Evolutionary conservation across 2,888 invertebrate genomes (phyloP).

Genomic region (Pristionchus japonicus): DNA sequence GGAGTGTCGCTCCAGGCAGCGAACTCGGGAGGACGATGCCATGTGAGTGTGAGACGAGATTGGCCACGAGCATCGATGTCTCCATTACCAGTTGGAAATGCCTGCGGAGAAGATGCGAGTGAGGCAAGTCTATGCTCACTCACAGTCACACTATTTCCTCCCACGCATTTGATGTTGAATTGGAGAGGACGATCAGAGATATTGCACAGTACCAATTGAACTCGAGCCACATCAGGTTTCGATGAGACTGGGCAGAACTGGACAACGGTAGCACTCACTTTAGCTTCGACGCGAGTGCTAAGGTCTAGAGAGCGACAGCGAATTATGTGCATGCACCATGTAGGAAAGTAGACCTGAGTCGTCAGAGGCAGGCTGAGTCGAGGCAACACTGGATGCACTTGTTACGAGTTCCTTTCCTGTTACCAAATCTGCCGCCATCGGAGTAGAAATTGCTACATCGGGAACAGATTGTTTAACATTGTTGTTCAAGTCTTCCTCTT

Average conservation of each 20-base stretch:
- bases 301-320: neutral
- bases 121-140: neutral
- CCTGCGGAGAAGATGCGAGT: conserved; percentile 40
- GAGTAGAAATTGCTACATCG: neutral
- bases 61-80: conserved; percentile 65
- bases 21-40: conserved; percentile 57
- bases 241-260: conserved; percentile 38
- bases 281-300: neutral
- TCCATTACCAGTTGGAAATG: conserved; percentile 61
- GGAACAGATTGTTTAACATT: neutral
- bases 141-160: conserved; percentile 57
- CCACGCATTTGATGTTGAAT: conserved; percentile 60
- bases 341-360: neutral
- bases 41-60: conserved; percentile 62
- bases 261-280: conserved; percentile 12
- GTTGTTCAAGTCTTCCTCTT: conserved; percentile 14
- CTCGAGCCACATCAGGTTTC: conserved; percentile 56
- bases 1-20: conserved; percentile 58
- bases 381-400: neutral
- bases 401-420: neutral
- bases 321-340: neutral
- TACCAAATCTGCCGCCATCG: neutral
- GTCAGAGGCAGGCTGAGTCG: conserved; percentile 4
- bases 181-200: conserved; percentile 66
- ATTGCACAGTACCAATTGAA: conserved; percentile 66